Evolutionary conservation across 2,888 invertebrate genomes (phyloP), one percentile per base, ranked within the genome.

Genomic region (Lasioglossum oenotherae): DNA sequence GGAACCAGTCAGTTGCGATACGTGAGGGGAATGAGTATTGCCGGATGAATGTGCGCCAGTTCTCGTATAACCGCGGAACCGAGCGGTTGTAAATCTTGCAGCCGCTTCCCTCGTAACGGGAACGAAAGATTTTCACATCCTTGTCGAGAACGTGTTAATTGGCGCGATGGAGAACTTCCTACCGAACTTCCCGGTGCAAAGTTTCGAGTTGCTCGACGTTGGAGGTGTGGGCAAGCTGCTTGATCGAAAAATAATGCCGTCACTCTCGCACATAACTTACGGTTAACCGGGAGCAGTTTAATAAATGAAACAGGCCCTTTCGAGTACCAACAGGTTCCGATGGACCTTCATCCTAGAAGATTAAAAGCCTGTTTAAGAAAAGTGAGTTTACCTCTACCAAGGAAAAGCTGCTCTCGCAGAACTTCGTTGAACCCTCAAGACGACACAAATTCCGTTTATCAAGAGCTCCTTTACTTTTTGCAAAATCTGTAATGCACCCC

Each of bases 241-340:
- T n/a, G 71, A 71, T 38, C 41, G 71, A 71, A 71, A 71, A 71
- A 71, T 71, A 71, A 71, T 71, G 12, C 41, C 71, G 12, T 5
- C n/a, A 14, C 71, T 4, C 0, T 6, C 64, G 16, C 64, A 8
- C n/a, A n/a, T 41, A 41, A 41, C 38, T 71, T 23, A n/a, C n/a
- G 41, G 38, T 41, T n/a, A 41, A n/a, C 41, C 71, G 41, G 12
- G 14, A 41, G 23, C 41, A 23, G 23, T 71, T 71, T 71, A 71
- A 71, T 71, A 71, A 71, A 71, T n/a, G 71, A n/a, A 71, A n/a
- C 41, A 14, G n/a, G 41, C 12, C 5, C 41, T n/a, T n/a, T n/a
- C n/a, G 41, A 71, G 16, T 31, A 31, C 38, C 71, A 71, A 71
- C 71, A 71, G 41, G 67, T 38, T 38, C 67, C 10, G 10, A 16